phyloP scores from a whole-genome alignment of 2,797 vertebrate species.

The Cuculus canorus region DNA sequence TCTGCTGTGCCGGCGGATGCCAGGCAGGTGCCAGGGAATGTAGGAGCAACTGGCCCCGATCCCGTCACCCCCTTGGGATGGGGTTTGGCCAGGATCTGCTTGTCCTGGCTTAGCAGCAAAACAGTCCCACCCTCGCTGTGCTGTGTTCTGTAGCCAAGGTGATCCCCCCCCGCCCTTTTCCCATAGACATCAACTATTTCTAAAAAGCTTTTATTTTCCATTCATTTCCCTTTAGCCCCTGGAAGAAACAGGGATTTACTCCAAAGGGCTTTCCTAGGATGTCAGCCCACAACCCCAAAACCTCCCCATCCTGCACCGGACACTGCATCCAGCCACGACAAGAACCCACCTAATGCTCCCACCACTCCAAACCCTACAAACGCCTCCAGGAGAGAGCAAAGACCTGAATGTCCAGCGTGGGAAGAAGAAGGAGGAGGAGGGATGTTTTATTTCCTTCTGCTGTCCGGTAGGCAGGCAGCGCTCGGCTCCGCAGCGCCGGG shows the following conservation, averaged over 20 bases:
- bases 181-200: background rate
- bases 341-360: accelerated
- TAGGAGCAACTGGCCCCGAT: background rate
- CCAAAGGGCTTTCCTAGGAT: background rate
- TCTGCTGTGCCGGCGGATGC: accelerated
- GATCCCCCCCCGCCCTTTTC: background rate
- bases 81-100: background rate
- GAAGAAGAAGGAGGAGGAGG: background rate
- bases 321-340: background rate
- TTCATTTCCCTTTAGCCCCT: background rate
- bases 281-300: background rate
- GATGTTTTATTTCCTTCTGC: background rate
- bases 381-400: background rate
- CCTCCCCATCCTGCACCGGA: accelerated
- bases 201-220: conserved; percentile 9
- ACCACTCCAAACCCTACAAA: background rate
- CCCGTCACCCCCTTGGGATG: accelerated
- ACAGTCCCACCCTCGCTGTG: background rate
- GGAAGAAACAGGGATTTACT: background rate
- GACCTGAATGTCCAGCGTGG: accelerated
- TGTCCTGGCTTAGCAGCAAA: background rate
- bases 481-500: accelerated
- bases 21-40: background rate
- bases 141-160: background rate
- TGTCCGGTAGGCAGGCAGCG: background rate